A percentile compares a stretch with the other conserved stretches of the same genome.
These are phyloP conservation scores for Ahaetulla prasina DNA, from an alignment of 2,113 vertebrate genomes.

Conservation along the genomic window DNA sequence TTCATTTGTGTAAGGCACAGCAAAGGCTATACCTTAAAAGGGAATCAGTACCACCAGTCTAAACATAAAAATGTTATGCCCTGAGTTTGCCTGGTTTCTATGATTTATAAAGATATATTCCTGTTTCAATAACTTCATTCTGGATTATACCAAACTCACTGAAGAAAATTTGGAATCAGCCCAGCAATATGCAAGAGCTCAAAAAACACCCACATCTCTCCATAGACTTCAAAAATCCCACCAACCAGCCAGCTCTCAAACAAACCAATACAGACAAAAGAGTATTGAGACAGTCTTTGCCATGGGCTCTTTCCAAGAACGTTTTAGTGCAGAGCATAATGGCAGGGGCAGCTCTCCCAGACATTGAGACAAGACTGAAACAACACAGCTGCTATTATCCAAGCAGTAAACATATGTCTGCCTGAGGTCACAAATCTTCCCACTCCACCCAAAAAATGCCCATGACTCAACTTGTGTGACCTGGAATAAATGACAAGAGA, in stretches of 20 bases:
- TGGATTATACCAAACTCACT: neutral
- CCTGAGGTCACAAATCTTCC: conserved; percentile 22
- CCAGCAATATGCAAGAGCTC: neutral
- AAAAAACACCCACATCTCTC: neutral
- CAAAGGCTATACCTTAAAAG: neutral
- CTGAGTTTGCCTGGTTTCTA: neutral
- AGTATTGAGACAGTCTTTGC: conserved; percentile 46
- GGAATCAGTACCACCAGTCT: neutral
- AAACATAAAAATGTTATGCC: neutral
- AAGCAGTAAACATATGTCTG: conserved; percentile 40
- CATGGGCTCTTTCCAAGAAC: conserved; percentile 53
- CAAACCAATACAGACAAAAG: conserved; percentile 45
- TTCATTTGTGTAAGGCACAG: neutral
- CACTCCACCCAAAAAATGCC: conserved; percentile 8
- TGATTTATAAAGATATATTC: neutral
- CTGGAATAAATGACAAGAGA: neutral
- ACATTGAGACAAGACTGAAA: conserved; percentile 52
- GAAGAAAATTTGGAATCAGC: neutral
- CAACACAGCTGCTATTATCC: conserved; percentile 48
- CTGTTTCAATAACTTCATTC: rapidly evolving
- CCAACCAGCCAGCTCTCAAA: conserved; percentile 7
- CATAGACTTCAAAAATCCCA: neutral
- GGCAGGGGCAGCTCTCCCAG: conserved; percentile 41
- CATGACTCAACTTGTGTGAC: conserved; percentile 25
- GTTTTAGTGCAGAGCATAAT: conserved; percentile 37